Evolutionary conservation across 2,797 vertebrate genomes (phyloP).

Genomic region (Heliangelus exortis): DNA sequence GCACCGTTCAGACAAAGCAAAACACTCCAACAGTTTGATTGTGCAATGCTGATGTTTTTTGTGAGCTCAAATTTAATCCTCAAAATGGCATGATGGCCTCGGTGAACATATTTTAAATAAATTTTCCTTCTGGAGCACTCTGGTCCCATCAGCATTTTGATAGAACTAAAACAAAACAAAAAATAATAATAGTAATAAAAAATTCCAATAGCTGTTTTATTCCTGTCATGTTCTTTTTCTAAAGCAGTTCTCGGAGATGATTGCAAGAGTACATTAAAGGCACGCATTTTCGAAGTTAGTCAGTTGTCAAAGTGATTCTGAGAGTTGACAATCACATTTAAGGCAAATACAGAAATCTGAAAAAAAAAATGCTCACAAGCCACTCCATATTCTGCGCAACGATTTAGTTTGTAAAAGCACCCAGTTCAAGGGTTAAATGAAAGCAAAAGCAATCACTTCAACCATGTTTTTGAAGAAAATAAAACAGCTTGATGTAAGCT

Average conservation of each 20-base stretch:
- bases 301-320: conserved; percentile 55
- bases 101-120: conserved; percentile 53
- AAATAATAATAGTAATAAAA: not conserved
- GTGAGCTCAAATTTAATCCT: conserved; percentile 55
- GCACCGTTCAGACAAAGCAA: conserved; percentile 61
- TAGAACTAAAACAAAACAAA: not conserved
- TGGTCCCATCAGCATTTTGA: conserved; percentile 11
- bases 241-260: conserved; percentile 29
- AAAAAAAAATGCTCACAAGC: conserved; percentile 54
- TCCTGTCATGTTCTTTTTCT: conserved; percentile 50
- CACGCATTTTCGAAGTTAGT: conserved; percentile 60
- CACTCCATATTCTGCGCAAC: not conserved
- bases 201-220: conserved; percentile 10
- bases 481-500: conserved; percentile 79
- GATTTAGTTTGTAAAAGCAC: conserved; percentile 63
- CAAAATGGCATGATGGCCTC: conserved; percentile 38
- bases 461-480: conserved; percentile 80
- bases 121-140: conserved; percentile 46
- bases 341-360: conserved; percentile 57
- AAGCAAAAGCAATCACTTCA: conserved; percentile 78
- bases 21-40: conserved; percentile 53
- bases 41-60: conserved; percentile 47
- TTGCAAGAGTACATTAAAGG: conserved; percentile 65
- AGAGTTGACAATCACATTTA: conserved; percentile 56
- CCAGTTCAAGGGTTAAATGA: conserved; percentile 78